Percentiles rank a stretch among this genome's conserved stretches.
These are phyloP conservation scores for Bedellia somnulentella DNA, from an alignment of 2,888 invertebrate species.

Conservation along the genomic window DNA sequence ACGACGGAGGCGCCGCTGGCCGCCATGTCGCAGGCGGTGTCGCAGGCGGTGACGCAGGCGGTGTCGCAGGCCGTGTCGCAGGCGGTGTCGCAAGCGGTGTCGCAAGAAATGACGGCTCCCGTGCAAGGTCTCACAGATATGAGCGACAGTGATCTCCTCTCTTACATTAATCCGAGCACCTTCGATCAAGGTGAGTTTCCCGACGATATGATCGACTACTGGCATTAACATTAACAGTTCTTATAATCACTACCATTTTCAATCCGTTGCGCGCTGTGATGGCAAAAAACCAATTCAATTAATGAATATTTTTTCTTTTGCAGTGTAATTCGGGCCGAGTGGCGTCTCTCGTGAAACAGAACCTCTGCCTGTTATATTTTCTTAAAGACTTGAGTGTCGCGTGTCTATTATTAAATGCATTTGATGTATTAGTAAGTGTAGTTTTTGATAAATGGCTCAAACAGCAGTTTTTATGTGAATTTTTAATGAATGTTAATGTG, in stretches of 20 bases:
- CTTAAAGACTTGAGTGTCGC: not conserved
- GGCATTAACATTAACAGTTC: not conserved
- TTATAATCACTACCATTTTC: not conserved
- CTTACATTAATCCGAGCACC: conserved; percentile 87
- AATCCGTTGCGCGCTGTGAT: not conserved
- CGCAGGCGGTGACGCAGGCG: conserved; percentile 49
- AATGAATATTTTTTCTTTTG: conserved; percentile 19
- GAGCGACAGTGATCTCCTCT: conserved; percentile 85
- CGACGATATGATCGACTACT: not conserved
- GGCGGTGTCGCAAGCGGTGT: conserved; percentile 48
- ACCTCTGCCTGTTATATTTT: not conserved
- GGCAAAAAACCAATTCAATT: conserved; percentile 4
- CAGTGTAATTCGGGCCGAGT: conserved; percentile 27
- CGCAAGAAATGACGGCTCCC: conserved; percentile 62
- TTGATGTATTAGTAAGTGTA: conserved; percentile 23
- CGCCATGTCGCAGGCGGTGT: conserved; percentile 55
- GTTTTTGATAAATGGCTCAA: conserved; percentile 54
- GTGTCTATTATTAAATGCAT: conserved; percentile 28
- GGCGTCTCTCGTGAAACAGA: conserved; percentile 8
- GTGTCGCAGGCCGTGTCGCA: conserved; percentile 51
- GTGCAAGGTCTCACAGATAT: conserved; percentile 76
- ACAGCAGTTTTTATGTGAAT: conserved; percentile 51
- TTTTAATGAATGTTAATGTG: conserved; percentile 34
- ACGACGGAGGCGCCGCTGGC: conserved; percentile 35
- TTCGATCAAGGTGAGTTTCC: conserved; percentile 77